Conservation (phyloP, 1,140 invertebrate genomes). For the Hyphantria cunea region DNA sequence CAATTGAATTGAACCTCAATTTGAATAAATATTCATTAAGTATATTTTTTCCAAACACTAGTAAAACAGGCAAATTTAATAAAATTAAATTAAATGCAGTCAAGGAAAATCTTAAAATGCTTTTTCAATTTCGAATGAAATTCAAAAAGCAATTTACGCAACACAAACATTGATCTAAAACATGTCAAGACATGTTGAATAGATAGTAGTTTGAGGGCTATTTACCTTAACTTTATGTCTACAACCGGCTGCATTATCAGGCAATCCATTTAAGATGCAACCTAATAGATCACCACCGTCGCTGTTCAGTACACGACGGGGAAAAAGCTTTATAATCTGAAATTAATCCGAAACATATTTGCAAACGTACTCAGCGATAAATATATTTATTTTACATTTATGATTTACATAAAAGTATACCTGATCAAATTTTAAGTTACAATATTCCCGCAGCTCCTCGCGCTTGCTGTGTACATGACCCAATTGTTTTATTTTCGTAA, state of each 20-base stretch:
- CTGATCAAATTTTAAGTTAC: slow-evolving; percentile 51
- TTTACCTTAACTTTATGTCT: slow-evolving; percentile 57
- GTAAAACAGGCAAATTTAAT: too few relatives aligned
- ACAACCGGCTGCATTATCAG: slow-evolving; percentile 37
- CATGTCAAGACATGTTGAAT: too few relatives aligned
- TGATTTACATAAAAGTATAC: slow-evolving; percentile 25
- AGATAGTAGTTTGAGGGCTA: too few relatives aligned
- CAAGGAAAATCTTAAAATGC: too few relatives aligned
- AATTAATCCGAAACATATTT: slow-evolving; percentile 14
- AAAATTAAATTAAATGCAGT: too few relatives aligned
- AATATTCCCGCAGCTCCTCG: slow-evolving; percentile 55
- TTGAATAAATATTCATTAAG: too few relatives aligned
- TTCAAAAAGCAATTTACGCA: too few relatives aligned
- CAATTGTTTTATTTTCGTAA: slow-evolving; percentile 51
- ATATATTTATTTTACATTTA: neutral
- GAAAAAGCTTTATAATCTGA: slow-evolving; percentile 54
- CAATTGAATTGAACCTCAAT: too few relatives aligned
- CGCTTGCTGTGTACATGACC: slow-evolving; percentile 51
- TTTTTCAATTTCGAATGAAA: too few relatives aligned
- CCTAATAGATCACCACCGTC: slow-evolving; percentile 56
- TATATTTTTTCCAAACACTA: too few relatives aligned
- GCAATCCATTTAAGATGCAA: slow-evolving; percentile 59
- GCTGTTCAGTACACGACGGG: slow-evolving; percentile 47
- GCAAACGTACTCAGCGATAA: neutral
- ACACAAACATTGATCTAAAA: too few relatives aligned